Conservation (phyloP, 1,140 invertebrate genomes). For the Aricia agestis region DNA sequence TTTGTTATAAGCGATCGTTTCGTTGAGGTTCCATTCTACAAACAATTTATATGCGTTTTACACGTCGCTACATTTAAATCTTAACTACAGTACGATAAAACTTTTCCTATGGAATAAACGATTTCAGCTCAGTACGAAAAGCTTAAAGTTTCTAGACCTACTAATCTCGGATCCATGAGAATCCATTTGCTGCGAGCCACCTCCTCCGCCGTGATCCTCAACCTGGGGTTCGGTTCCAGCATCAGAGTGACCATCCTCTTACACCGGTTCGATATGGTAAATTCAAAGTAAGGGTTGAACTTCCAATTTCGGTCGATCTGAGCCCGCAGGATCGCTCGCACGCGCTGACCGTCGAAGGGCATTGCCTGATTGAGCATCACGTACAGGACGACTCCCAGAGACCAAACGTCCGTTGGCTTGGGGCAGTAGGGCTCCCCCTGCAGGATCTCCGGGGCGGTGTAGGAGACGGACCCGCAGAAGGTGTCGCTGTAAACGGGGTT, state of each 20-base stretch:
- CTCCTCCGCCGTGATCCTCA: slow-evolving; percentile 68
- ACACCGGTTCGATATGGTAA: slow-evolving; percentile 68
- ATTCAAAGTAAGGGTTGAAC: slow-evolving; percentile 78
- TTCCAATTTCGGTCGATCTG: slow-evolving; percentile 79
- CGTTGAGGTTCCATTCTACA: slow-evolving; percentile 61
- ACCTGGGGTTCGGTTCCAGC: slow-evolving; percentile 80
- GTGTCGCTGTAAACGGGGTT: slow-evolving; percentile 79
- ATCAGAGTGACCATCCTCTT: slow-evolving; percentile 77
- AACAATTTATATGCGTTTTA: background rate
- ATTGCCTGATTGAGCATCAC: slow-evolving; percentile 86
- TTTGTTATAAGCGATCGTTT: slow-evolving; percentile 53
- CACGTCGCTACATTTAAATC: too few relatives aligned
- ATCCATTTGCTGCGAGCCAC: slow-evolving; percentile 71
- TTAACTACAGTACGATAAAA: too few relatives aligned
- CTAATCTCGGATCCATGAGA: slow-evolving; percentile 74
- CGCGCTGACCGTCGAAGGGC: slow-evolving; percentile 88
- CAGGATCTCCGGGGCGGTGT: slow-evolving; percentile 84
- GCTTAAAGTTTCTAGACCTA: slow-evolving; percentile 37
- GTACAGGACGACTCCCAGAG: slow-evolving; percentile 81
- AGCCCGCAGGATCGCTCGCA: slow-evolving; percentile 81
- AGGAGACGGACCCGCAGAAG: slow-evolving; percentile 84
- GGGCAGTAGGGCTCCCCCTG: slow-evolving; percentile 79
- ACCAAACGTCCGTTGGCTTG: slow-evolving; percentile 82
- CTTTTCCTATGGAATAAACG: too few relatives aligned
- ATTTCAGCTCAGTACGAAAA: too few relatives aligned